These are phyloP conservation scores for Zaprionus taronus DNA, from an alignment of 1,140 invertebrate species.

Conservation along the genomic window DNA sequence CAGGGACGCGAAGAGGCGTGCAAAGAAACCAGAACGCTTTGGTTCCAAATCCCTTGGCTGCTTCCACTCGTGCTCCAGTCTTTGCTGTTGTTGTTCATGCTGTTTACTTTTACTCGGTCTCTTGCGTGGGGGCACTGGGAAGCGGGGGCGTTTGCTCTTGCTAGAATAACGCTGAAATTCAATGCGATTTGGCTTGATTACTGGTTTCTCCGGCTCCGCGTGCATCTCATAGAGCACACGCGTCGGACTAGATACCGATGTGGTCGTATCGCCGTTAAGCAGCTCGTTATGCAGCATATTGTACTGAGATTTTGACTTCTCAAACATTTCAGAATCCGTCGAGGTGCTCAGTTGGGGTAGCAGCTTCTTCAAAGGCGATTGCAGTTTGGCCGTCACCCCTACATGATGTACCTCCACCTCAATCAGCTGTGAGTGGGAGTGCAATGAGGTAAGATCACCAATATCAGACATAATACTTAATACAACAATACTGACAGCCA, in stretches of 20 bases:
- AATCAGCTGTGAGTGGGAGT: conserved; percentile 71
- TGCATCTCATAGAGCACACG: conserved; percentile 72
- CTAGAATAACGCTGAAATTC: conserved; percentile 74
- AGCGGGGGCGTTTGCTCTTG: conserved; percentile 34
- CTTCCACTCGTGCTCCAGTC: not conserved
- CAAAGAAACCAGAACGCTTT: conserved; percentile 35
- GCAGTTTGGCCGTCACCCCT: conserved; percentile 75
- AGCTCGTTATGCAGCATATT: conserved; percentile 61
- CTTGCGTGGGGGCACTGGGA: conserved; percentile 35
- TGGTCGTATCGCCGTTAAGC: conserved; percentile 38
- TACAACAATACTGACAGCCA: conserved; percentile 1
- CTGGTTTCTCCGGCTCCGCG: conserved; percentile 47
- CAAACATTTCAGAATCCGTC: conserved; percentile 64
- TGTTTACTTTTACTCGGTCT: conserved; percentile 6
- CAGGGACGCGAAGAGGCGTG: conserved; percentile 57
- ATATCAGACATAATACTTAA: conserved; percentile 62
- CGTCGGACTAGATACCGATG: conserved; percentile 26
- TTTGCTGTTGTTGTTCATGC: conserved; percentile 13
- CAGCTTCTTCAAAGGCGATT: conserved; percentile 67
- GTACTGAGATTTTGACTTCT: conserved; percentile 53
- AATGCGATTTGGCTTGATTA: conserved; percentile 62
- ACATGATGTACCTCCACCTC: conserved; percentile 76
- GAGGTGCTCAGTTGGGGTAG: conserved; percentile 56
- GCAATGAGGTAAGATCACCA: conserved; percentile 49
- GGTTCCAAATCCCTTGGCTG: not conserved